phyloP scores from a whole-genome alignment of 2,113 vertebrate genomes.

The Myiozetetes cayanensis region DNA sequence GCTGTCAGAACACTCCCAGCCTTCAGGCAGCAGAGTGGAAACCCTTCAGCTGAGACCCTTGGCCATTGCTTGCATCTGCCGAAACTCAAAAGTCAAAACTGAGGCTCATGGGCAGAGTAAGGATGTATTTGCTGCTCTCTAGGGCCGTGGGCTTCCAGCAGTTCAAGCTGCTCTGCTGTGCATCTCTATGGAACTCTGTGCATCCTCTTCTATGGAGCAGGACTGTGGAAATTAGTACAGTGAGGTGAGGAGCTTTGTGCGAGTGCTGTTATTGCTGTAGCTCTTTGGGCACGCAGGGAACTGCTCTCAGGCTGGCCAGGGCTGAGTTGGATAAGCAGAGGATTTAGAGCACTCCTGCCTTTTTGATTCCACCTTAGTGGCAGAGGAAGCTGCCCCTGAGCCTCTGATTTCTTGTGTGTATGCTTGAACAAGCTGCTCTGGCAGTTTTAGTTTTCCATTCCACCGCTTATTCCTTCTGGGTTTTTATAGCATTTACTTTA shows the following conservation, averaged over 20 bases:
- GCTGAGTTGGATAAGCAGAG: not conserved
- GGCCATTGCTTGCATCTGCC: not conserved
- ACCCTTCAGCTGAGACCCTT: not conserved
- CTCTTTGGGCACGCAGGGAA: not conserved
- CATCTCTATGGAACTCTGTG: not conserved
- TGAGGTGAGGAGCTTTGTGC: not conserved
- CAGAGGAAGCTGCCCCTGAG: not conserved
- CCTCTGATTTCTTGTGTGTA: not conserved
- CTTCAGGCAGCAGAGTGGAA: not conserved
- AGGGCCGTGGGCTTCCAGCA: not conserved
- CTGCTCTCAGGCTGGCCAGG: not conserved
- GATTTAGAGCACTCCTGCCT: not conserved
- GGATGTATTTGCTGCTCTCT: accelerated
- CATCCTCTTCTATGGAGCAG: not conserved
- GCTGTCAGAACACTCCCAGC: not conserved
- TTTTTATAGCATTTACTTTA: not conserved
- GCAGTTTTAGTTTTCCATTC: not conserved
- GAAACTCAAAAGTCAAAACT: not conserved
- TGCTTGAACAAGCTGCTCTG: not conserved
- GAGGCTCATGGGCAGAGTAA: not conserved
- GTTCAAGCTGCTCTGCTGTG: not conserved
- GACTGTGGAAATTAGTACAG: accelerated
- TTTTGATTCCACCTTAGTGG: not conserved
- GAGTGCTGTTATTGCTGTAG: not conserved
- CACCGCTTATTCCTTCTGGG: not conserved